Conservation (phyloP, 2,113 vertebrate genomes). For the Taxidea taxus region DNA sequence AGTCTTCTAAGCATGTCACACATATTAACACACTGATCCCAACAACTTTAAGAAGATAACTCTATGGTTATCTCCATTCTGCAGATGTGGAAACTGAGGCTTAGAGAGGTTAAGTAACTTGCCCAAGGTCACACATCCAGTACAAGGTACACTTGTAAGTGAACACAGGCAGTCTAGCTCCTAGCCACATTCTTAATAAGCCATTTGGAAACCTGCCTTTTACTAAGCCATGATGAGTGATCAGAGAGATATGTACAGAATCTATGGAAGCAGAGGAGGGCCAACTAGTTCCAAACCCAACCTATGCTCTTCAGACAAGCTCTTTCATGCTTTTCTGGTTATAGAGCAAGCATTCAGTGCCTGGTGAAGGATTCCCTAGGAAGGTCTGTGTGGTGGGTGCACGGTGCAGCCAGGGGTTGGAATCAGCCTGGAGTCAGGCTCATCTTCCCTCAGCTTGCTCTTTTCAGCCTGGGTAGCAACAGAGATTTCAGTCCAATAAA, state of each 20-base stretch:
- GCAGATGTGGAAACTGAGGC: not conserved
- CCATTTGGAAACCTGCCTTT: not conserved
- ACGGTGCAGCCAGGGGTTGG: not conserved
- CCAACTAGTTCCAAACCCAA: not conserved
- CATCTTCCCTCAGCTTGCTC: not conserved
- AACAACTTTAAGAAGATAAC: not conserved
- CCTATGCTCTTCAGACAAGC: not conserved
- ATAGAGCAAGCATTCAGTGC: not conserved
- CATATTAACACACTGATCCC: not conserved
- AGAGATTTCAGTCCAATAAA: slow-evolving; percentile 9
- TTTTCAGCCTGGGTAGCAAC: not conserved
- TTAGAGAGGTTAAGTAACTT: not conserved
- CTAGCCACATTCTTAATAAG: not conserved
- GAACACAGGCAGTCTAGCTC: not conserved
- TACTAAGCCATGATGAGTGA: not conserved
- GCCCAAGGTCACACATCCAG: not conserved
- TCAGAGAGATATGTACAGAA: not conserved
- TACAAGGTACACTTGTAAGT: not conserved
- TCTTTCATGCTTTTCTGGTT: not conserved
- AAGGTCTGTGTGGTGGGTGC: not conserved
- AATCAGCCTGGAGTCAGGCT: not conserved
- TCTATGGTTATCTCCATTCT: not conserved
- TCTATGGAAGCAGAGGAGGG: not conserved
- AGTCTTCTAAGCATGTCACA: not conserved
- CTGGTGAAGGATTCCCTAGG: not conserved